Evolutionary conservation across 2,797 vertebrate genomes (phyloP).

Genomic region (Carcharodon carcharias): DNA sequence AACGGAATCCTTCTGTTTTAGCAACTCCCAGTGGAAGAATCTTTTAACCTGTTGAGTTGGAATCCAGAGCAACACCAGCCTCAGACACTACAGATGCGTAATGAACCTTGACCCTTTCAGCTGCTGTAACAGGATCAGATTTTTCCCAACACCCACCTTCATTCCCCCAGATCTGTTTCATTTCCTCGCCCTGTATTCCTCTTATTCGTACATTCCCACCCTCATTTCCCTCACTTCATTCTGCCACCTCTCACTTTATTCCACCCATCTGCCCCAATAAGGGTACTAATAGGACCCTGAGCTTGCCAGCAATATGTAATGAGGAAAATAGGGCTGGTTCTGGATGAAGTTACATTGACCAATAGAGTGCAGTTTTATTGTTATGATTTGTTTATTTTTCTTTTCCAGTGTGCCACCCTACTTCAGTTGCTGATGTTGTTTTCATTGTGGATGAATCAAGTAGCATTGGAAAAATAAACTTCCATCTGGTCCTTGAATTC

Average conservation of each 20-base stretch:
- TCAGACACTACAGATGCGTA: neutral
- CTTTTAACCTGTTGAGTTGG: too few relatives aligned
- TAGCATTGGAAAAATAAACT: slow-evolving; percentile 44
- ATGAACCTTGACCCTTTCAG: neutral
- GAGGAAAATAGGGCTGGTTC: neutral
- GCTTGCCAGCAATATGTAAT: neutral
- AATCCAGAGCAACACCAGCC: neutral
- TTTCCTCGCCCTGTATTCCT: too few relatives aligned
- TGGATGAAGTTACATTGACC: neutral
- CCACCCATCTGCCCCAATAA: too few relatives aligned
- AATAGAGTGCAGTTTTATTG: neutral
- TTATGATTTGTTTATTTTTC: neutral
- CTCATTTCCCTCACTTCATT: too few relatives aligned
- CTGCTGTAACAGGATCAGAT: neutral
- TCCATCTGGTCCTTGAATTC: slow-evolving; percentile 49
- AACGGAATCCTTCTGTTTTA: too few relatives aligned
- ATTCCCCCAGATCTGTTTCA: too few relatives aligned
- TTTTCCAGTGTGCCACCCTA: slow-evolving; percentile 47
- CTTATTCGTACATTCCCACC: neutral
- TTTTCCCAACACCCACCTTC: too few relatives aligned
- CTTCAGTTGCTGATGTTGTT: slow-evolving; percentile 50
- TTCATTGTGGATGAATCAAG: slow-evolving; percentile 50
- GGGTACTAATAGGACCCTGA: neutral
- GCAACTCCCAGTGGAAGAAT: too few relatives aligned
- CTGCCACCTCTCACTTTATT: too few relatives aligned